Percentiles rank a stretch among this genome's conserved stretches.
These are phyloP conservation scores for Dasypus novemcinctus DNA, from an alignment of 2,113 vertebrate species.

Conservation along the genomic window DNA sequence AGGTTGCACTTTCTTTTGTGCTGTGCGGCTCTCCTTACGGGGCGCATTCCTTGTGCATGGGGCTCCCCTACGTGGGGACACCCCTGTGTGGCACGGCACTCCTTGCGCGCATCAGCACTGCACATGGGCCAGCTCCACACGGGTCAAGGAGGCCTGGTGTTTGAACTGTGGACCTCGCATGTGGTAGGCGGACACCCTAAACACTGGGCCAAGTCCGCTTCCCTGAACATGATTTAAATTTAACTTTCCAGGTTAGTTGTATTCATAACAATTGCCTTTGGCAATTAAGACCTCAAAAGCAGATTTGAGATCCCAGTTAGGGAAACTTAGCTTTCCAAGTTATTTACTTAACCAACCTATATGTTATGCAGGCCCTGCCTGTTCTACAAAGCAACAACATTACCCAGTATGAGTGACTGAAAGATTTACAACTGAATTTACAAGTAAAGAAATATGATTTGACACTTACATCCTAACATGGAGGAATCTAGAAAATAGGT, in stretches of 20 bases:
- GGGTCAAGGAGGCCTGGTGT: too few species aligned
- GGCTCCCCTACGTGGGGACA: too few species aligned
- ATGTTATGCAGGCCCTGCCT: background rate
- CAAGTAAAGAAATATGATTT: background rate
- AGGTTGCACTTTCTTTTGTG: too few species aligned
- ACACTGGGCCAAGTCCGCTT: too few species aligned
- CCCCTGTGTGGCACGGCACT: too few species aligned
- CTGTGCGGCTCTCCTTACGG: too few species aligned
- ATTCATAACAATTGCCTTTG: background rate
- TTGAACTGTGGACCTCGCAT: too few species aligned
- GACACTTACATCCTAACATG: background rate
- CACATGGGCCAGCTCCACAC: too few species aligned
- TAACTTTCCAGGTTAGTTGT: conserved; percentile 22
- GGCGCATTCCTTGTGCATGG: too few species aligned
- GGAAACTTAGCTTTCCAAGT: conserved; percentile 16
- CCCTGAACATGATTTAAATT: conserved; percentile 20
- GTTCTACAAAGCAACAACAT: conserved; percentile 10
- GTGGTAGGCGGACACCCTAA: too few species aligned
- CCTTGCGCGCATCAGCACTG: too few species aligned
- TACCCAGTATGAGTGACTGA: background rate
- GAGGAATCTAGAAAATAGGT: background rate
- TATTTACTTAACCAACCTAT: background rate
- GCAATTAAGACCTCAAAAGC: conserved; percentile 15
- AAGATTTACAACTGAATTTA: background rate
- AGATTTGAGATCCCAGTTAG: background rate